phyloP scores from a whole-genome alignment of 2,888 invertebrate species.

The Troides oblongomaculatus region DNA sequence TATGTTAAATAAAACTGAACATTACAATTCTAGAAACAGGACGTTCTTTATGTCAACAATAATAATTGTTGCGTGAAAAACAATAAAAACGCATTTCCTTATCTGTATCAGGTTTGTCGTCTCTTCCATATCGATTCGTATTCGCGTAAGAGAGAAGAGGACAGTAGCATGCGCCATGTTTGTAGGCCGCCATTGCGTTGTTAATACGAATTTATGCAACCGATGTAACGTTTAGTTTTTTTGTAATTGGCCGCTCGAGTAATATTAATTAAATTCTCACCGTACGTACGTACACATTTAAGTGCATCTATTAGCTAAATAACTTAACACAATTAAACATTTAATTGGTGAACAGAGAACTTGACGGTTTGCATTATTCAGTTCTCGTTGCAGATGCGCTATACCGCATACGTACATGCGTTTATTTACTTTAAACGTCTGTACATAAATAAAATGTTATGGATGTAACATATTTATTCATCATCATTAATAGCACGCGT shows the following conservation, averaged over 20 bases:
- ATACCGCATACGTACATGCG: constrained; percentile 1
- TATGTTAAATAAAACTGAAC: background rate
- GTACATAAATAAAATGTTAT: constrained; percentile 4
- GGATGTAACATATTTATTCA: background rate
- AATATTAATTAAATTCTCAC: constrained; percentile 26
- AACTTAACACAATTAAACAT: constrained; percentile 28
- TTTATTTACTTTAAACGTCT: constrained; percentile 11
- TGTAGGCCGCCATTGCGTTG: constrained; percentile 20
- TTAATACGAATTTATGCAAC: constrained; percentile 26
- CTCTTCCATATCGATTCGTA: constrained; percentile 1
- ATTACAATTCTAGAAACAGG: background rate
- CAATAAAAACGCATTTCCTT: constrained; percentile 24
- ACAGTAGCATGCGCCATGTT: constrained; percentile 20
- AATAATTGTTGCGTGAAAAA: constrained; percentile 10
- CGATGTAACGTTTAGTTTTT: constrained; percentile 20
- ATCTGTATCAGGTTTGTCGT: constrained; percentile 12
- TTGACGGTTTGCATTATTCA: constrained; percentile 13
- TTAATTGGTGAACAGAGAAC: constrained; percentile 24
- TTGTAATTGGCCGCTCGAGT: constrained; percentile 15
- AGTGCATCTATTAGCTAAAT: constrained; percentile 25
- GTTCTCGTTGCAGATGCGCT: constrained; percentile 4
- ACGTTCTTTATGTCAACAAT: background rate
- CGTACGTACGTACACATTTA: constrained; percentile 18
- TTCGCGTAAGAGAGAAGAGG: constrained; percentile 6
- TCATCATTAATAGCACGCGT: no score